Evolutionary conservation across 2,888 invertebrate species (phyloP).

Genomic region (Polymixis flavicincta): DNA sequence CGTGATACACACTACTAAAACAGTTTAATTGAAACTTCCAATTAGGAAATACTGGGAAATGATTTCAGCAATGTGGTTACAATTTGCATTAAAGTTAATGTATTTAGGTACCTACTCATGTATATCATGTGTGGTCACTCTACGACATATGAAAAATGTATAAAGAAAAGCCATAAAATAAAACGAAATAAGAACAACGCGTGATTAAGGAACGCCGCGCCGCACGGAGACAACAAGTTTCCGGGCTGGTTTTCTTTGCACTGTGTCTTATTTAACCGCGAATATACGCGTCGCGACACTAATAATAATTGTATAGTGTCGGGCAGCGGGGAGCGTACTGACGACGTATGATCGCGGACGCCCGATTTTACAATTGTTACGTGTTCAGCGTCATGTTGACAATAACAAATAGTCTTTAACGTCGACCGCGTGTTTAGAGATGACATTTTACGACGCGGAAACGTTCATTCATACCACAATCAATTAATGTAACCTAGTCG

Average conservation of each 20-base stretch:
- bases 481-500: neutral
- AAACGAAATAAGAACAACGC: conserved; percentile 9
- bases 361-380: conserved; percentile 64
- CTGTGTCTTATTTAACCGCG: conserved; percentile 66
- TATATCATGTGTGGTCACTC: neutral
- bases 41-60: conserved; percentile 22
- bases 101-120: neutral
- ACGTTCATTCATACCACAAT: conserved; percentile 15
- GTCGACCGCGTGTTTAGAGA: conserved; percentile 13
- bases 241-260: conserved; percentile 58
- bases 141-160: neutral
- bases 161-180: neutral
- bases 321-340: conserved; percentile 46
- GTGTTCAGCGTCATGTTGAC: conserved; percentile 59
- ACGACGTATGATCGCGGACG: conserved; percentile 47
- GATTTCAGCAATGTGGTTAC: conserved; percentile 8
- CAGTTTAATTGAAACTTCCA: conserved; percentile 10
- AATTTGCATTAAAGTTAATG: neutral
- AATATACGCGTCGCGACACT: conserved; percentile 67
- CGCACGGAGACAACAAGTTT: conserved; percentile 53
- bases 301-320: conserved; percentile 62
- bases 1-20: conserved; percentile 26
- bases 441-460: conserved; percentile 13
- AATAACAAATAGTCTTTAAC: conserved; percentile 59
- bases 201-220: conserved; percentile 22